Percentiles rank a stretch among this genome's conserved stretches.
Evolutionary conservation across 2,888 invertebrate genomes (phyloP).

Genomic region (Dicycla oo): DNA sequence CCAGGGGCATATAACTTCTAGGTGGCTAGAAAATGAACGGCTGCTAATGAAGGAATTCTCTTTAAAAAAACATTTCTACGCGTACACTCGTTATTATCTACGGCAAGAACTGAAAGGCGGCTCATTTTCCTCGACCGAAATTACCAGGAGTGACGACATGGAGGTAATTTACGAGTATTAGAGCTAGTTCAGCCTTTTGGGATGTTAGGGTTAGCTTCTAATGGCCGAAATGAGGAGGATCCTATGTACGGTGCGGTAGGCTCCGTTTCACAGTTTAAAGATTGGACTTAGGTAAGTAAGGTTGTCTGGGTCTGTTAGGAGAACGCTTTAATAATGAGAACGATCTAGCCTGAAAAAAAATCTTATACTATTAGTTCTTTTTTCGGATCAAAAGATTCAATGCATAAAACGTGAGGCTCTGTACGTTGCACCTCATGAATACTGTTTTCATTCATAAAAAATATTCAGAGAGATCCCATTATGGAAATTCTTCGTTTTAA

Average conservation of each 20-base stretch:
- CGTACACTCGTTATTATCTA: conserved; percentile 48
- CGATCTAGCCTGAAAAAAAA: background rate
- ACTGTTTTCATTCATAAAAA: conserved; percentile 41
- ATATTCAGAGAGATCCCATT: conserved; percentile 22
- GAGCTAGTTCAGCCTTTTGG: conserved; percentile 45
- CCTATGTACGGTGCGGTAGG: conserved; percentile 28
- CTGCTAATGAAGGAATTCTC: conserved; percentile 40
- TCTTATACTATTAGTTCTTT: background rate
- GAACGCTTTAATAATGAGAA: background rate
- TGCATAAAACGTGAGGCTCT: conserved; percentile 1
- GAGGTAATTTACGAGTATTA: conserved; percentile 61
- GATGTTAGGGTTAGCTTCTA: conserved; percentile 50
- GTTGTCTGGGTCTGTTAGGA: background rate
- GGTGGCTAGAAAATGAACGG: conserved; percentile 46
- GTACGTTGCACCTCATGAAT: conserved; percentile 31
- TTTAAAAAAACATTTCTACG: conserved; percentile 50
- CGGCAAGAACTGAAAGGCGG: conserved; percentile 31
- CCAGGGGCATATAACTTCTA: conserved; percentile 35
- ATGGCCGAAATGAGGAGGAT: conserved; percentile 40
- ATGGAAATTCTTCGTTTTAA: conserved; percentile 17
- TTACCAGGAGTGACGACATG: conserved; percentile 52
- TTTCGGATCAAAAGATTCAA: conserved; percentile 13
- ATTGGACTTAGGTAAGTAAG: conserved; percentile 5
- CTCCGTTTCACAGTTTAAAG: conserved; percentile 27
- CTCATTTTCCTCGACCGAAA: conserved; percentile 53